Conservation (phyloP, 2,113 vertebrate genomes). For the Condylura cristata region DNA sequence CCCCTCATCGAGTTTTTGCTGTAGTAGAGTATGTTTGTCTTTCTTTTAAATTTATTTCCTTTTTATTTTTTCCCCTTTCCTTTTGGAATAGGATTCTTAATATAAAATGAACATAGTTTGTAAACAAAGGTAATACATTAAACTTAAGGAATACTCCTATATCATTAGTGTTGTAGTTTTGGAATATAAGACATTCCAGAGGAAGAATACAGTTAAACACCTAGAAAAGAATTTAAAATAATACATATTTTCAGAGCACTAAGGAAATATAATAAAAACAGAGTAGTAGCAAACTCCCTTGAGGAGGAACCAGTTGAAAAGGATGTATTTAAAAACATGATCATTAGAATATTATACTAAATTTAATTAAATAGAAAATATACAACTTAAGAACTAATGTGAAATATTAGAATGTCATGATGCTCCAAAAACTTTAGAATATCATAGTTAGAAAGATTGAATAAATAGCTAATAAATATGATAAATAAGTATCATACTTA, state of each 20-base stretch:
- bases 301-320: background rate
- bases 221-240: background rate
- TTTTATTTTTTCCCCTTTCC: background rate
- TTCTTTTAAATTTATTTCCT: background rate
- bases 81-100: background rate
- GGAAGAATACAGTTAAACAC: background rate
- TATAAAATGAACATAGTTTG: slow-evolving; percentile 32
- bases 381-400: background rate
- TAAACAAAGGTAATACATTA: background rate
- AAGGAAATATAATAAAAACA: background rate
- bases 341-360: background rate
- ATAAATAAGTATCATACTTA: background rate
- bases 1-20: background rate
- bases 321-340: background rate
- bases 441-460: background rate
- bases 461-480: too few species aligned
- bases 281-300: background rate
- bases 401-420: background rate
- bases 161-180: background rate
- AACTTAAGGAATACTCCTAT: background rate
- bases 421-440: background rate
- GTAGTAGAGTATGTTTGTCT: background rate
- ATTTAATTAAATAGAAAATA: background rate
- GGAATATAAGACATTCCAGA: background rate
- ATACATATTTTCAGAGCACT: background rate